Evolutionary conservation across 2,797 vertebrate genomes (phyloP), one percentile per base, ranked within the genome.

Genomic region (Tauraco hartlaubi): DNA sequence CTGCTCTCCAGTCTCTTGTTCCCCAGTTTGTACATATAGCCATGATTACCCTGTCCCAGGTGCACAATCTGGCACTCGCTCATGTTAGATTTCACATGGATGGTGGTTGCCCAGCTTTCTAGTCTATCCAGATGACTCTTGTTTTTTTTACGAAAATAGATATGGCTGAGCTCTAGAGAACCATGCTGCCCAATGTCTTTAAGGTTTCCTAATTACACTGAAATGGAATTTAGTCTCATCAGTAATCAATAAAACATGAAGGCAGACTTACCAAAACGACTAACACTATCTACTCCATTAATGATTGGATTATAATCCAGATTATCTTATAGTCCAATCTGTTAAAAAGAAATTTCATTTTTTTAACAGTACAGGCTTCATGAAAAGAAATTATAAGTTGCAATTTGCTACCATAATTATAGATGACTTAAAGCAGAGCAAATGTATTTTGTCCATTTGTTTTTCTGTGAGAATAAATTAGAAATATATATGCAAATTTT

Each of bases 321-420:
- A 96, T 99, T 99, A 94, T 99, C 98, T 91, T 99, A 99, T 23
- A 82, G 20, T 86, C 98, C 98, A 86, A 98, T 98, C 99, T 99
- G 98, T 97, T 95, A 96, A 95, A 94, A 93, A 92, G 87, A 94
- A 94, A 97, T 78, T 10, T 15, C 7, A 58, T 43, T 48, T 63
- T 85, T 89, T 85, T 90, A 85, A 89, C 10, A 66, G 12, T 52
- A 56, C 11, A 90, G 23, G 2, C 3, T 86, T 95, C 2, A 54
- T 0, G 1, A 78, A 75, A 90, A 85, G 67, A 66, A 44, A 3
- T 0, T 31, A 19, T 8, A 86, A 66, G 8, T 31, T 85, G n/a
- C n/a, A 82, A 6, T 54, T 71, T 71, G 71, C 8, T 16, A 77
- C 2, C 29, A 92, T 71, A 92, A 74, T 35, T 55, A 48, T 8